Evolutionary conservation across 2,113 vertebrate species (phyloP).

Genomic region (Malurus melanocephalus): DNA sequence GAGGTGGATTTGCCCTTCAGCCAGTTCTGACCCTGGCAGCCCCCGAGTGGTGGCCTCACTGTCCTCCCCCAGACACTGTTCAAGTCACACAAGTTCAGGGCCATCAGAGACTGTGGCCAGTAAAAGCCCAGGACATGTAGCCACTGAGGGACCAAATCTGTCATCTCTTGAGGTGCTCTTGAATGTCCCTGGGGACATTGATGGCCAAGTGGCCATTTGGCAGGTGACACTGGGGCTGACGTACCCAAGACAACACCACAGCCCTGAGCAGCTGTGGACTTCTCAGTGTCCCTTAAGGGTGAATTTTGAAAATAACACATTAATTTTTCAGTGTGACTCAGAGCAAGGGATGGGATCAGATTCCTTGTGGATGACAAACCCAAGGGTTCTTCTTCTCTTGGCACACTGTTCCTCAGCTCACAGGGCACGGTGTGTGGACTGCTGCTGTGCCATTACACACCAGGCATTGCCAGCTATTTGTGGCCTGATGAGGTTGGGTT

Average conservation of each 20-base stretch:
- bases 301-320: neutral
- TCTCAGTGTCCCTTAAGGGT: neutral
- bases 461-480: neutral
- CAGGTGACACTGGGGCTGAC: neutral
- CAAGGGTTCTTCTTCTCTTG: neutral
- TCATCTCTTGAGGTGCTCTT: rapidly evolving
- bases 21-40: neutral
- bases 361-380: neutral
- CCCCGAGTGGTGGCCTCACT: rapidly evolving
- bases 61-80: neutral
- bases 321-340: neutral
- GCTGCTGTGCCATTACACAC: neutral
- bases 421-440: rapidly evolving
- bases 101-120: rapidly evolving
- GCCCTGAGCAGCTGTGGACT: rapidly evolving
- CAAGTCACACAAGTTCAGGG: rapidly evolving
- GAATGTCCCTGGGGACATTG: rapidly evolving
- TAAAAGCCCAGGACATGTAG: neutral
- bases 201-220: neutral
- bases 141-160: rapidly evolving
- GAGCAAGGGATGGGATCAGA: neutral
- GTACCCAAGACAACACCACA: rapidly evolving
- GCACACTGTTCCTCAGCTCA: neutral
- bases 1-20: neutral
- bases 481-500: neutral